Base-by-base conservation (phyloP, 35 echinoderm and acorn worm genomes). In the Amphiura filiformis region DNA sequence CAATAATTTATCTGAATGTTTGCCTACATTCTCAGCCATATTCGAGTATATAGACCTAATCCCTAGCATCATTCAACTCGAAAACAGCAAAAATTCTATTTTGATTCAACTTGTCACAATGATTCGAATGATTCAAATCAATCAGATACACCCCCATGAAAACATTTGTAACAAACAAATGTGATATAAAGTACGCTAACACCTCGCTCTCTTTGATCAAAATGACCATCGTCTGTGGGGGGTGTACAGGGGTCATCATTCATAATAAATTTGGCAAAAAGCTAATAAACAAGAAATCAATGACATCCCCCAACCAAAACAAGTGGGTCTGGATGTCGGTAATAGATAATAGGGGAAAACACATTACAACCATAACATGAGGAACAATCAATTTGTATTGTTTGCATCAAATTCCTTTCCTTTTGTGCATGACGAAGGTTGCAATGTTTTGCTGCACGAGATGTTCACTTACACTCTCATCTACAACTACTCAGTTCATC, bases 261-360 rank as follows among this genome's bases (percentile, higher is more conserved):
- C 11, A 11, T 26, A 13, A 70, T 70, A 70, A 11, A 70, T 70
- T 1, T 70, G 4, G 61, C 15, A 70, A 70, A n/a, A 70, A 70
- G 17, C 28, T 70, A 70, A 70, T 70, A 70, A 70, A 70, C 61
- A 70, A 70, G 61, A 70, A 70, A 70, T 70, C 61, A 70, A 70
- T 70, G 61, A 70, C 26, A 70, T 70, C 61, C 61, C 61, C 61
- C 9, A 70, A 70, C 7, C 7, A 70, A 70, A 70, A 70, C 61
- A 70, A 70, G 17, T 70, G 41, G 41, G 41, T 17, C 2, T 70
- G 61, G 28, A 30, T 70, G 28, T 70, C 2, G 61, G 61, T 47
- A 47, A 70, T 30, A 70, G 61, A 70, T 70, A 70, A 70, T 70
- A 70, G 28, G 61, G 61, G 61, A 17, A 70, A 70, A 70, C 61